phyloP scores from a whole-genome alignment of 2,797 vertebrate genomes.

The Thripadectes ignobilis region DNA sequence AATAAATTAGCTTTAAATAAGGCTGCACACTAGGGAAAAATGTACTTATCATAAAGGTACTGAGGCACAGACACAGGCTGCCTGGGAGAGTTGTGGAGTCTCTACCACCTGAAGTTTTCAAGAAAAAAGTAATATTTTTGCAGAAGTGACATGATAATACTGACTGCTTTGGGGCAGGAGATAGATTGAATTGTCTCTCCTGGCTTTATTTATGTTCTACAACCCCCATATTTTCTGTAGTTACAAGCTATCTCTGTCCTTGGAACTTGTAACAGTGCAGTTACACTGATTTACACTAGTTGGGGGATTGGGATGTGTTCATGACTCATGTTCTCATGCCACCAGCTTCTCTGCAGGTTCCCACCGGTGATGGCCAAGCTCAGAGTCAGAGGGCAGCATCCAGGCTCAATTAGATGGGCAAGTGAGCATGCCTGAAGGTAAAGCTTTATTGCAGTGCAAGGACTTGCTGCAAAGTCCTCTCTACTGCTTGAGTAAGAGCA shows the following conservation, averaged over 20 bases:
- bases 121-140: not conserved
- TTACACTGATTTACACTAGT: not conserved
- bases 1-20: too few relatives aligned
- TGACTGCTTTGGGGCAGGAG: not conserved
- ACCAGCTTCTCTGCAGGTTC: not conserved
- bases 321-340: not conserved
- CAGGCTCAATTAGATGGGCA: not conserved
- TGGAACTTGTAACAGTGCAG: not conserved
- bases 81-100: not conserved
- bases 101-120: not conserved
- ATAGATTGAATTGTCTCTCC: not conserved
- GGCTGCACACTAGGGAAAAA: not conserved
- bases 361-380: not conserved
- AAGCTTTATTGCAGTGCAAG: not conserved
- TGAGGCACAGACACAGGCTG: not conserved
- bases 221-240: not conserved
- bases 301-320: not conserved
- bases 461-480: not conserved
- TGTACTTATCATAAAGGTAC: not conserved
- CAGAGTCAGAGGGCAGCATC: not conserved
- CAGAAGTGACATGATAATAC: not conserved
- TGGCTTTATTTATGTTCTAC: not conserved
- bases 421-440: not conserved
- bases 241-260: not conserved
- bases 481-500: not conserved